These are phyloP conservation scores for Platycercus adscitus DNA, from an alignment of 2,113 vertebrate species.

Conservation along the genomic window DNA sequence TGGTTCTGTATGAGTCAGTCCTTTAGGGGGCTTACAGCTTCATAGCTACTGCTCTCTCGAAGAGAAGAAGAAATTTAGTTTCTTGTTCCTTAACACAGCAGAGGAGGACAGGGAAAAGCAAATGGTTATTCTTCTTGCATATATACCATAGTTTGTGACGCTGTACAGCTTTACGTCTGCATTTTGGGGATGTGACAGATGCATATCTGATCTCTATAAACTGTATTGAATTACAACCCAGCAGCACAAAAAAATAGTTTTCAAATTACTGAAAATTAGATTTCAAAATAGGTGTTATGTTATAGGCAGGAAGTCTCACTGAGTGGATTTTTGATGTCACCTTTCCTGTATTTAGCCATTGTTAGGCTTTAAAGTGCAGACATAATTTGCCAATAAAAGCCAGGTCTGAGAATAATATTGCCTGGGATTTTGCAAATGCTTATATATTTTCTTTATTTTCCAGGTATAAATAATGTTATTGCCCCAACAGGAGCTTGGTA, in stretches of 20 bases:
- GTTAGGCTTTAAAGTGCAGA: background rate
- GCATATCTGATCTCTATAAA: background rate
- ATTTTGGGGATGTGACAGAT: background rate
- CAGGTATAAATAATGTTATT: background rate
- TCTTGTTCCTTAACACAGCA: background rate
- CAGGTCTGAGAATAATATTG: conserved; percentile 4
- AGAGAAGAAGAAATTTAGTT: background rate
- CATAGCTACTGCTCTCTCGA: background rate
- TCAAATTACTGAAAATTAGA: background rate
- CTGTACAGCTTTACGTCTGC: background rate
- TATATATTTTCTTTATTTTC: background rate
- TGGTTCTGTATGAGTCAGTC: background rate
- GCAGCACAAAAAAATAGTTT: background rate
- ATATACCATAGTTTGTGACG: background rate
- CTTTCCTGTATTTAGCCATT: background rate
- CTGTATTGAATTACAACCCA: background rate
- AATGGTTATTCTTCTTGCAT: background rate
- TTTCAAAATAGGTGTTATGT: background rate
- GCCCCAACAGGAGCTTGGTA: background rate
- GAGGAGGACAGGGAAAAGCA: background rate
- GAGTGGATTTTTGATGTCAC: background rate
- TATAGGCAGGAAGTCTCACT: background rate
- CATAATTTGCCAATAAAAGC: conserved; percentile 25
- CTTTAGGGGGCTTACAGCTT: background rate
- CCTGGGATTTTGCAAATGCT: background rate